Evolutionary conservation across 2,888 invertebrate species (phyloP).

Genomic region (Schrankia costaestrigalis): DNA sequence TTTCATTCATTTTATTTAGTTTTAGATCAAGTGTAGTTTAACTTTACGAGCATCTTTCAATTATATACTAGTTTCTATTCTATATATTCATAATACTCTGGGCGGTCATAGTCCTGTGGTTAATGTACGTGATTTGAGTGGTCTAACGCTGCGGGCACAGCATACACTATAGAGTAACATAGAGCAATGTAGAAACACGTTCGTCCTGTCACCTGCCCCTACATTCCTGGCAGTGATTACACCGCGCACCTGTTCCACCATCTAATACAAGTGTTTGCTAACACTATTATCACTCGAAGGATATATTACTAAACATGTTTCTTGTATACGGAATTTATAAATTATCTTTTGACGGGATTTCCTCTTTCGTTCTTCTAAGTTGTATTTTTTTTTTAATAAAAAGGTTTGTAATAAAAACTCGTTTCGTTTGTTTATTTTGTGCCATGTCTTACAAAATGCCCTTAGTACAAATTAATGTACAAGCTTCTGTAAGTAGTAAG

Average conservation of each 20-base stretch:
- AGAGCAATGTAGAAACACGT: constrained; percentile 40
- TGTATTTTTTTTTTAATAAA: too few relatives aligned
- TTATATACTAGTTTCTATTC: constrained; percentile 9
- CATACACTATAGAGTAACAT: constrained; percentile 18
- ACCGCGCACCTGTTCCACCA: constrained; percentile 56
- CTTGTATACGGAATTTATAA: constrained; percentile 1
- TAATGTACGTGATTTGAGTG: constrained; percentile 76
- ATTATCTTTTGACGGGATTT: not conserved
- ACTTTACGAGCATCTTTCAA: not conserved
- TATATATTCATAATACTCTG: constrained; percentile 41
- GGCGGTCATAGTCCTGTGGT: constrained; percentile 75
- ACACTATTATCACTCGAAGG: constrained; percentile 44
- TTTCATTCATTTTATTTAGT: not conserved
- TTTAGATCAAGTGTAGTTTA: not conserved
- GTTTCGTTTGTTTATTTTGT: too few relatives aligned
- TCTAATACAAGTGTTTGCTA: constrained; percentile 41
- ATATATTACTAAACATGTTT: constrained; percentile 19
- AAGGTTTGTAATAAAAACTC: too few relatives aligned
- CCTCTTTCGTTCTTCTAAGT: too few relatives aligned
- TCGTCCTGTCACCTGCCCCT: constrained; percentile 76
- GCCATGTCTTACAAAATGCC: too few relatives aligned
- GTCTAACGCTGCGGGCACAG: constrained; percentile 56
- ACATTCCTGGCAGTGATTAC: constrained; percentile 74
- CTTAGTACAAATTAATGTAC: too few relatives aligned
- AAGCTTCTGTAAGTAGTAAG: too few relatives aligned